Percentiles rank a stretch among this genome's conserved stretches.
phyloP scores from a whole-genome alignment of 2,113 vertebrate species.

The Numenius arquata region DNA sequence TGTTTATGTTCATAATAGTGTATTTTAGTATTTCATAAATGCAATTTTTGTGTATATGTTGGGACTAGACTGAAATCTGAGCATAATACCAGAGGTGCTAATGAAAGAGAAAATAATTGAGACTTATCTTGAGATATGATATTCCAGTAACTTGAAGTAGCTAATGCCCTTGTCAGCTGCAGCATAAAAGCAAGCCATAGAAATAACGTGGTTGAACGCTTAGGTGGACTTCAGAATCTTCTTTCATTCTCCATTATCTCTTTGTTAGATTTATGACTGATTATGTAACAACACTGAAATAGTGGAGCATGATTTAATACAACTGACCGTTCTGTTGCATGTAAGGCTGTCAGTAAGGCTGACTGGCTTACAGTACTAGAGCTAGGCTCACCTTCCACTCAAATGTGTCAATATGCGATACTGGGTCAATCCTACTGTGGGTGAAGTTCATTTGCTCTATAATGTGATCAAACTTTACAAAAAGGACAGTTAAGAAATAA shows the following conservation, averaged over 20 bases:
- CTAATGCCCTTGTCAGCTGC: neutral
- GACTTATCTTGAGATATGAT: neutral
- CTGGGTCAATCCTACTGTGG: neutral
- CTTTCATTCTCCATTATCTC: neutral
- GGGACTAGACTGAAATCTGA: neutral
- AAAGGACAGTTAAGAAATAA: neutral
- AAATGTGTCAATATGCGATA: neutral
- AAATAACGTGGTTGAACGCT: neutral
- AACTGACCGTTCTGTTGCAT: neutral
- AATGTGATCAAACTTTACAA: neutral
- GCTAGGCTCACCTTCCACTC: neutral
- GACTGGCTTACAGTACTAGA: neutral
- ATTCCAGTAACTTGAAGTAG: neutral
- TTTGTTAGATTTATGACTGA: neutral
- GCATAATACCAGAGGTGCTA: neutral
- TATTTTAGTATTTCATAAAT: neutral
- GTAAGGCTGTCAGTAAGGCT: neutral
- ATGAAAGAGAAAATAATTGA: neutral
- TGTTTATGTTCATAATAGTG: neutral
- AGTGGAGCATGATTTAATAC: neutral
- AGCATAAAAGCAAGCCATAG: neutral
- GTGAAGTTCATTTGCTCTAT: neutral
- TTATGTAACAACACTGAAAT: neutral
- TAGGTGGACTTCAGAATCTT: neutral
- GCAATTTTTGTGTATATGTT: neutral